These are phyloP conservation scores for Hypanus sabinus DNA, from an alignment of 2,113 vertebrate species.

Conservation along the genomic window DNA sequence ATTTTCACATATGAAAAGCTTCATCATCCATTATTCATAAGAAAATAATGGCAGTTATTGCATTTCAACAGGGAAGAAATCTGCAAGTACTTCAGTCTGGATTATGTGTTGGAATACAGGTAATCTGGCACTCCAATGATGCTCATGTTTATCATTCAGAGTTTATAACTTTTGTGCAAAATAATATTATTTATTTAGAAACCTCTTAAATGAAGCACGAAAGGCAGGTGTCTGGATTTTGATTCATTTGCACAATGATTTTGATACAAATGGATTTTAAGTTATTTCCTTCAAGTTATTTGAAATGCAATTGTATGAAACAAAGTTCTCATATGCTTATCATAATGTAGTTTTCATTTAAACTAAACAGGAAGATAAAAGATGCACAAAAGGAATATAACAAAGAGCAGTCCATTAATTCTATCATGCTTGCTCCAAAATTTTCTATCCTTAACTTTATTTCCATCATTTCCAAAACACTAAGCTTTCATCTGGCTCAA, in stretches of 20 bases:
- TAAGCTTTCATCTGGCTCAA: too few species aligned
- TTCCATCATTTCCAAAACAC: too few species aligned
- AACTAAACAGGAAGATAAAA: not conserved
- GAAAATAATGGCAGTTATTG: not conserved
- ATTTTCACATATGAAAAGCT: conserved; percentile 15
- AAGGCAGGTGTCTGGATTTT: too few species aligned
- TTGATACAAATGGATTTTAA: not conserved
- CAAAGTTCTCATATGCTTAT: not conserved
- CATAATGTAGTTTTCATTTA: not conserved
- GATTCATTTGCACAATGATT: not conserved
- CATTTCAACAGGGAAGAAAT: conserved; percentile 4
- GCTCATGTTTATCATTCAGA: conserved; percentile 1
- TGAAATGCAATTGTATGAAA: not conserved
- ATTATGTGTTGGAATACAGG: not conserved
- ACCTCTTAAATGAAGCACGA: not conserved
- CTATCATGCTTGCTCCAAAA: too few species aligned
- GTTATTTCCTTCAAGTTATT: not conserved
- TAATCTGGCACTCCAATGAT: not conserved
- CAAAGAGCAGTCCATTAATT: too few species aligned
- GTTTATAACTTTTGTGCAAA: not conserved
- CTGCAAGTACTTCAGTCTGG: not conserved
- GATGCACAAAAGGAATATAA: not conserved
- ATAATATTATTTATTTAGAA: not conserved
- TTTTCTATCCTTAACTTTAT: too few species aligned
- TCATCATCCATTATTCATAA: conserved; percentile 26